Percentiles rank a stretch among this genome's conserved stretches.
These are phyloP conservation scores for Phaethon lepturus DNA, from an alignment of 2,113 vertebrate genomes.

Conservation along the genomic window DNA sequence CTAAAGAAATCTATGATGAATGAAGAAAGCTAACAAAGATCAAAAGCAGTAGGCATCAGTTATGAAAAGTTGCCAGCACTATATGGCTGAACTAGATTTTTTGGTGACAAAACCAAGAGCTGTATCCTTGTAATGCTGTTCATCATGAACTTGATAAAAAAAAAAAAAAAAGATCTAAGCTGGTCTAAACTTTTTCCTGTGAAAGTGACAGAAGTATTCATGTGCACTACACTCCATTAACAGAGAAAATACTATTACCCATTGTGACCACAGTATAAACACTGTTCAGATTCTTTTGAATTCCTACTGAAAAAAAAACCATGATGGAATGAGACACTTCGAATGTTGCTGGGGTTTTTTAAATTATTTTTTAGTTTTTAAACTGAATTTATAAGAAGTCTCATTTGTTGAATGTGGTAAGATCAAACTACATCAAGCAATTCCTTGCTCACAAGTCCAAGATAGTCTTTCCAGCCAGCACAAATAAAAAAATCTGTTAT, in stretches of 20 bases:
- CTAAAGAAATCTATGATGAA: not conserved
- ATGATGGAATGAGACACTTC: not conserved
- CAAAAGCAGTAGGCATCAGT: rapidly evolving
- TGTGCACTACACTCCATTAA: not conserved
- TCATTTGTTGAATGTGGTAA: not conserved
- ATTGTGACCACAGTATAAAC: not conserved
- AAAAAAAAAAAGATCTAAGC: not conserved
- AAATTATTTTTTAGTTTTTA: not conserved
- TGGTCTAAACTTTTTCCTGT: not conserved
- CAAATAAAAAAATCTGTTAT: not conserved
- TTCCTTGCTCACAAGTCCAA: not conserved
- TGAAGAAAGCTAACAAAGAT: not conserved
- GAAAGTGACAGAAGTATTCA: not conserved
- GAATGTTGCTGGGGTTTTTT: not conserved
- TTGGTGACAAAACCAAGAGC: not conserved
- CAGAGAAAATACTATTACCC: not conserved
- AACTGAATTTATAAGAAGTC: not conserved
- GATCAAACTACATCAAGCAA: not conserved
- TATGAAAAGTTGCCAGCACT: not conserved
- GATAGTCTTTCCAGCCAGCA: not conserved
- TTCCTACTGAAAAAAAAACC: not conserved
- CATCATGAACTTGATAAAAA: not conserved
- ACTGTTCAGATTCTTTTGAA: not conserved
- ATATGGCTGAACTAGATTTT: not conserved
- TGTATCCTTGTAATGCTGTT: not conserved